phyloP scores from a whole-genome alignment of 2,888 invertebrate species.

The Synergus umbraculus region DNA sequence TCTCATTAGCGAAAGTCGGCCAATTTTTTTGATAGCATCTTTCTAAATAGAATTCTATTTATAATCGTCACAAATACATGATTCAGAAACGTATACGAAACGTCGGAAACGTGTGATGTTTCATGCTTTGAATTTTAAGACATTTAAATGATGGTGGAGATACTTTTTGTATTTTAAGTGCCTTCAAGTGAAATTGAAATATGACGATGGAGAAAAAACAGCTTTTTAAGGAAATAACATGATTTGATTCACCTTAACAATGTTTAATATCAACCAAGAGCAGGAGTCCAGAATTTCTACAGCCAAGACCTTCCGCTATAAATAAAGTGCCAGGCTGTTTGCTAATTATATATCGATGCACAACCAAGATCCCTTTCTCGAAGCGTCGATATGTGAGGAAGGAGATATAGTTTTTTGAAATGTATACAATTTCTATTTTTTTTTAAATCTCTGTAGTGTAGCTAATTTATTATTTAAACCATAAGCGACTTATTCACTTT shows the following conservation, averaged over 20 bases:
- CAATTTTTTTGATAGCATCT: neutral
- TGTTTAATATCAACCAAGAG: slow-evolving; percentile 44
- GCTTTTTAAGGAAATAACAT: neutral
- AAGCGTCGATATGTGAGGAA: slow-evolving; percentile 49
- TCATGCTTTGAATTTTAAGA: neutral
- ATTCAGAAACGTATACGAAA: neutral
- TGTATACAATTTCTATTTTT: neutral
- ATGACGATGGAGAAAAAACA: slow-evolving; percentile 4
- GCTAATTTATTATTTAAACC: slow-evolving; percentile 4
- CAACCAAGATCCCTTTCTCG: slow-evolving; percentile 35
- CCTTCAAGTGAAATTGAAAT: neutral
- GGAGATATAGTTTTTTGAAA: slow-evolving; percentile 2
- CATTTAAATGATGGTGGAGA: neutral
- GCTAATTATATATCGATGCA: slow-evolving; percentile 74
- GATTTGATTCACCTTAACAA: slow-evolving; percentile 33
- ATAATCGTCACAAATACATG: neutral
- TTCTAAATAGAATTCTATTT: neutral
- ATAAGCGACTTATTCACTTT: slow-evolving; percentile 44
- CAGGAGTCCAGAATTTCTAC: slow-evolving; percentile 45
- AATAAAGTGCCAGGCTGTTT: slow-evolving; percentile 69
- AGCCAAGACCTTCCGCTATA: slow-evolving; percentile 73
- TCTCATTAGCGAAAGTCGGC: neutral
- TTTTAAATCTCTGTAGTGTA: neutral
- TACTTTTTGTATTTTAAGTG: neutral
- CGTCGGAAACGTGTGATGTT: neutral